phyloP scores from a whole-genome alignment of 2,888 invertebrate species.

The Caenorhabditis panamensis region DNA sequence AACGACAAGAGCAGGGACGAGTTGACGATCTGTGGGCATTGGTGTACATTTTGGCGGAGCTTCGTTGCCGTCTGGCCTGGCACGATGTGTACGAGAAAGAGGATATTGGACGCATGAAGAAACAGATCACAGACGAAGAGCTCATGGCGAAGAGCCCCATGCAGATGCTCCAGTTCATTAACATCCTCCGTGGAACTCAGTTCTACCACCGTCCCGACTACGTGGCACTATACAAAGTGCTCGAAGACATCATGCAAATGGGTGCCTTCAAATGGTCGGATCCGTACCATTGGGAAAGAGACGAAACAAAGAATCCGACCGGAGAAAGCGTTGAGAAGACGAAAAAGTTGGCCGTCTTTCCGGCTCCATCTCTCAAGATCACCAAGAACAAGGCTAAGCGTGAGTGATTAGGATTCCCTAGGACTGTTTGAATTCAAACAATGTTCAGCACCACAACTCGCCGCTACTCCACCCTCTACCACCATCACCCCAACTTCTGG shows the following conservation, averaged over 20 bases:
- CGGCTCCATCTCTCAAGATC: no score
- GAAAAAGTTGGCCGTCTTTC: no score
- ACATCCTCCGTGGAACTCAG: slow-evolving; percentile 36
- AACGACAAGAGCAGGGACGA: slow-evolving; percentile 62
- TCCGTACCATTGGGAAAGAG: slow-evolving; percentile 69
- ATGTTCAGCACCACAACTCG: no score
- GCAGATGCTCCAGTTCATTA: slow-evolving; percentile 62
- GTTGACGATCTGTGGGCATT: slow-evolving; percentile 73
- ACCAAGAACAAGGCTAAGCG: no score
- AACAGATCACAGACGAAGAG: slow-evolving; percentile 46
- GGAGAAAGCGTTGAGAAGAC: no score
- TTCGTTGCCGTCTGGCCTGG: slow-evolving; percentile 72
- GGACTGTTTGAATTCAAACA: no score
- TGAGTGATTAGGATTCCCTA: no score
- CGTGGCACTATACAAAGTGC: slow-evolving; percentile 52
- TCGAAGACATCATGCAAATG: slow-evolving; percentile 60
- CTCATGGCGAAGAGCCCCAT: slow-evolving; percentile 62
- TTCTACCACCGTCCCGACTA: slow-evolving; percentile 71
- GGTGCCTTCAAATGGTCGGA: slow-evolving; percentile 66
- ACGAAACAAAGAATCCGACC: no score
- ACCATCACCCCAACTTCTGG: no score
- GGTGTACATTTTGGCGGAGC: slow-evolving; percentile 71
- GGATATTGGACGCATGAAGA: slow-evolving; percentile 62
- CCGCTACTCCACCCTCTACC: no score
- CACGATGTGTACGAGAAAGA: slow-evolving; percentile 35